Evolutionary conservation across 2,888 invertebrate species (phyloP), one percentile per base, ranked within the genome.

Genomic region (Bugulina stolonifera): DNA sequence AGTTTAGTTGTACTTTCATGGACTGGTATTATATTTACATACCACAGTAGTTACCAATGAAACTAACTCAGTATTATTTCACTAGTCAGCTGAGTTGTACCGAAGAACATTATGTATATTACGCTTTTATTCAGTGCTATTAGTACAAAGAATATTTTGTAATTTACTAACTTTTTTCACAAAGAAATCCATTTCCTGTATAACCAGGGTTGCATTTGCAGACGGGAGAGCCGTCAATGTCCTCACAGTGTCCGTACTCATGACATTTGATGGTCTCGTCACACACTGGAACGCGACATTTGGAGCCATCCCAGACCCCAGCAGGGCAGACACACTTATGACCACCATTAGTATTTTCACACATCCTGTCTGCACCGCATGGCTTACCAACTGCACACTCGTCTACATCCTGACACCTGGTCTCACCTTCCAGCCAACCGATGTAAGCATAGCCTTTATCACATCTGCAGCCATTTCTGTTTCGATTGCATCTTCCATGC

Each of bases 131-230:
- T n/a, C n/a, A n/a, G n/a, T n/a, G n/a, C n/a, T n/a, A n/a, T n/a
- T n/a, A n/a, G n/a, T n/a, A n/a, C n/a, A n/a, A n/a, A n/a, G n/a
- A n/a, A n/a, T n/a, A n/a, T n/a, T n/a, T n/a, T n/a, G n/a, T n/a
- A n/a, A n/a, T n/a, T n/a, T n/a, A 95, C 95, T 81, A 5, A 64
- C 64, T 32, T 64, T 27, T 27, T 25, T 14, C n/a, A 32, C 64
- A 64, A 2, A 32, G 25, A 14, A 32, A 32, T 10, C 64, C 64
- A 64, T 64, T n/a, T 64, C 64, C 32, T 5, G 2, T 32, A n/a
- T 64, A 64, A 14, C 64, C 64, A 32, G 2, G 29, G 27, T 64
- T 32, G 32, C 64, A 64, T 2, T 25, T 64, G 64, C 64, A 64
- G 64, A 64, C 64, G 22, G 64, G 25, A 14, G 2, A 22, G 18